These are phyloP conservation scores for Drosophila nigritarsus DNA, from an alignment of 2,888 invertebrate genomes.

Conservation along the genomic window DNA sequence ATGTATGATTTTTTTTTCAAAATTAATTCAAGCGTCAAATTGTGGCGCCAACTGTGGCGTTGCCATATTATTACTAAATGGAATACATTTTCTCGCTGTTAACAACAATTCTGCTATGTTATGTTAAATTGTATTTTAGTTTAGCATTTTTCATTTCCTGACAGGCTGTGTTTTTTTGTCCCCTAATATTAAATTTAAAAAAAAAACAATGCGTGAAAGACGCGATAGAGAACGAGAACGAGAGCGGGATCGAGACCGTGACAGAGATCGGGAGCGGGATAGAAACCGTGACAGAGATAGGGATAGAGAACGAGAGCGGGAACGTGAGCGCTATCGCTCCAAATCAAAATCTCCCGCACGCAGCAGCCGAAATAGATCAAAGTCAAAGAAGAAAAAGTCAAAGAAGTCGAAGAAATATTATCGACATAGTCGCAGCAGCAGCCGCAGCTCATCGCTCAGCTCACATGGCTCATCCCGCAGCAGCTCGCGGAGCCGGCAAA, in stretches of 20 bases:
- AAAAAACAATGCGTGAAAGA: conserved; percentile 60
- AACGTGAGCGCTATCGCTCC: conserved; percentile 69
- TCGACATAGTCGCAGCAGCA: conserved; percentile 78
- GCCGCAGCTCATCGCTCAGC: conserved; percentile 66
- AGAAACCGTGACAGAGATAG: conserved; percentile 60
- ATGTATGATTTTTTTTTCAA: neutral
- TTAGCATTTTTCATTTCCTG: neutral
- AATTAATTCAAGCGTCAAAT: neutral
- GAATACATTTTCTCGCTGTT: neutral
- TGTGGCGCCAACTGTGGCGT: neutral
- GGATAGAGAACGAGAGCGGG: conserved; percentile 65
- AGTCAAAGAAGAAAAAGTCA: conserved; percentile 80
- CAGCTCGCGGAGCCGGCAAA: conserved; percentile 68
- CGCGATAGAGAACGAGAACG: conserved; percentile 57
- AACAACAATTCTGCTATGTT: neutral
- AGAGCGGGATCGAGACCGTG: conserved; percentile 53
- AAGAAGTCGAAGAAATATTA: conserved; percentile 80
- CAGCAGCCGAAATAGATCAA: conserved; percentile 61
- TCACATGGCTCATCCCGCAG: conserved; percentile 57
- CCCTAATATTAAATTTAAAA: neutral
- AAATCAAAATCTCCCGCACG: conserved; percentile 64
- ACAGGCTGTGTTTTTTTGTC: neutral
- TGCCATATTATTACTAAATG: conserved; percentile 2
- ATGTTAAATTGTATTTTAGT: conserved; percentile 3
- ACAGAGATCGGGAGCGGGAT: conserved; percentile 54